phyloP scores from a whole-genome alignment of 53 echinoderm and acorn worm genomes.

The Patiria pectinifera region DNA sequence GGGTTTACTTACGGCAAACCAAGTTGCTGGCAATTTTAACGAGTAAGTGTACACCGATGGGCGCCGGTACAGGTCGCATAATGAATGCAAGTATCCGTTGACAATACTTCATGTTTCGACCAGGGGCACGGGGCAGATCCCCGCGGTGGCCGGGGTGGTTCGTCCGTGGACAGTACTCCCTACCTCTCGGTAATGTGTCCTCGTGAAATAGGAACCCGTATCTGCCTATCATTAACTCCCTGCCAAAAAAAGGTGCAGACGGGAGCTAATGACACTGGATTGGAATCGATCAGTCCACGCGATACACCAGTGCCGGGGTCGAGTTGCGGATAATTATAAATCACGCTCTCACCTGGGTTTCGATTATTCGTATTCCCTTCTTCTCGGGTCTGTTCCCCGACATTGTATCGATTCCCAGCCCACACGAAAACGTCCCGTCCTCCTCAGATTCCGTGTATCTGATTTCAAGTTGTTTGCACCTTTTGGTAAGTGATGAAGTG shows the following conservation, averaged over 20 bases:
- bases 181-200: not conserved
- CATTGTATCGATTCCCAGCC: not conserved
- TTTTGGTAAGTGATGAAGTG: not conserved
- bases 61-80: not conserved
- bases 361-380: not conserved
- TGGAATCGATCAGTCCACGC: constrained; percentile 10
- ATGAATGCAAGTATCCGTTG: not conserved
- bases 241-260: not conserved
- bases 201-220: not conserved
- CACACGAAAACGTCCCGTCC: not conserved
- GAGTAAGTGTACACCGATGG: not conserved
- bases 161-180: not conserved
- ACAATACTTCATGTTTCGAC: not conserved
- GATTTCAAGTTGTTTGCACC: not conserved
- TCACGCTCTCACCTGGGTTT: not conserved
- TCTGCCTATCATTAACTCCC: not conserved
- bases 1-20: not conserved
- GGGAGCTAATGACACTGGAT: constrained; percentile 3
- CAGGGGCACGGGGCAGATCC: not conserved
- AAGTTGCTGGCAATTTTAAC: not conserved
- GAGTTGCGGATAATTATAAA: constrained; percentile 15
- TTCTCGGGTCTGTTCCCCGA: not conserved
- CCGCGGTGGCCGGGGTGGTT: too few species aligned
- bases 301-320: constrained; percentile 2
- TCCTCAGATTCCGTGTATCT: not conserved